Percentiles rank a stretch among this genome's conserved stretches.
phyloP scores from a whole-genome alignment of 2,888 invertebrate species.

The Lacanobia oleracea region DNA sequence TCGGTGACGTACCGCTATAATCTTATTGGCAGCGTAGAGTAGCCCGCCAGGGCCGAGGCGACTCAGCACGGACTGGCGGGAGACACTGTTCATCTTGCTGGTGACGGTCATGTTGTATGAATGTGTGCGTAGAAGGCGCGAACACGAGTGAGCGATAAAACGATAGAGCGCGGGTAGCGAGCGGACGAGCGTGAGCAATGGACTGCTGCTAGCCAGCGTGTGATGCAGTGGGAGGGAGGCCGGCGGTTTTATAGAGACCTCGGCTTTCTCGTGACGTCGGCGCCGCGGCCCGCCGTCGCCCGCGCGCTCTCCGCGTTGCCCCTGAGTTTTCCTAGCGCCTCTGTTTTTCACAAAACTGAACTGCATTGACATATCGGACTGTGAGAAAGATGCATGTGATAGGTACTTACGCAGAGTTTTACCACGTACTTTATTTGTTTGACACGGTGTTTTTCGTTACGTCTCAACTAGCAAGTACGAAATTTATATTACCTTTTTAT shows the following conservation, averaged over 20 bases:
- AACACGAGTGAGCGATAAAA: constrained; percentile 80
- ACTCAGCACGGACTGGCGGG: constrained; percentile 87
- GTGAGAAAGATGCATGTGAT: constrained; percentile 64
- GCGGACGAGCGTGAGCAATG: constrained; percentile 77
- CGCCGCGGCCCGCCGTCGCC: constrained; percentile 73
- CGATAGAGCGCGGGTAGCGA: constrained; percentile 77
- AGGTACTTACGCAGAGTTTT: not conserved
- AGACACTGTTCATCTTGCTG: constrained; percentile 90
- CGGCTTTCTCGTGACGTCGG: constrained; percentile 87
- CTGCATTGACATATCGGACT: constrained; percentile 76
- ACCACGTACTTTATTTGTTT: not conserved
- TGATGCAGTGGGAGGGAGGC: constrained; percentile 86
- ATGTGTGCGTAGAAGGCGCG: constrained; percentile 77
- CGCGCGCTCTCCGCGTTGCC: constrained; percentile 65
- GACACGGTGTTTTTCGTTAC: not conserved
- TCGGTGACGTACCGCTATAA: constrained; percentile 88
- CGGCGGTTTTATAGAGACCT: constrained; percentile 86
- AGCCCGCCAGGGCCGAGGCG: constrained; percentile 88
- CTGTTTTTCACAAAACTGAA: constrained; percentile 77
- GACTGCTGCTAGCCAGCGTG: constrained; percentile 83
- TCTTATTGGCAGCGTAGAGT: constrained; percentile 88
- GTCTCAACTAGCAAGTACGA: not conserved
- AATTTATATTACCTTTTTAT: not conserved
- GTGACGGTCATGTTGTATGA: constrained; percentile 87
- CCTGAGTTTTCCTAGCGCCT: constrained; percentile 81